Base-by-base conservation (phyloP, 2,888 invertebrate species). In the Netelia inedita region DNA sequence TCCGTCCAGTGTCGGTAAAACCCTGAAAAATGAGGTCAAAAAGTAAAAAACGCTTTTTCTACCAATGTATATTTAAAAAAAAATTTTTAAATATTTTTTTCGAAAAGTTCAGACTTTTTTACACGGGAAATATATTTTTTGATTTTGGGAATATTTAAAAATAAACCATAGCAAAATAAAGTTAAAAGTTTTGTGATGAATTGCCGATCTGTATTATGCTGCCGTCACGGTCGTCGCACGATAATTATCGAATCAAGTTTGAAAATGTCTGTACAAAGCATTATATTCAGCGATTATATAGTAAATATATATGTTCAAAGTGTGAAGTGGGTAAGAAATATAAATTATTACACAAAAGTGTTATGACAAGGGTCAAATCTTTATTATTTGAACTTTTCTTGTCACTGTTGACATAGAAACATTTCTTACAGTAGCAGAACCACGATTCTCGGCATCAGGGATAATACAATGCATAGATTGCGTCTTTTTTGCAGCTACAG, bases 381-480 rank as follows among this genome's bases (percentile, higher is more conserved):
- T 68, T 68, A 68, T 68, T 53, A 53, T 68, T 21, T 68, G 21
- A 11, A 68, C 68, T 68, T 21, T 50, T 46, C 23, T 68, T 14
- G 68, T 23, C 53, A 53, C 23, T 53, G 50, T 68, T 68, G 68
- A 23, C 68, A 14, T 10, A 50, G 50, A 68, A 68, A 68, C 65
- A 53, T 50, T 50, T 68, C 23, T 68, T 43, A 65, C 65, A 43
- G 14, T 68, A 43, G 23, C 68, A 23, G 16, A 68, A 3, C 50
- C 53, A 68, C 11, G 68, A 50, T 50, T 68, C 21, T 68, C 50
- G 50, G 68, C 14, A 68, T 68, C 68, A 68, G 71, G 57, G 55
- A 71, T 71, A 35, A 71, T 11, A 55, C 71, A 55, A 71, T 57
- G 57, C 16, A 71, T 55, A 55, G 71, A 71, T 71, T 71, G 71